These are phyloP conservation scores for Aphrophora alni DNA, from an alignment of 2,888 invertebrate genomes.

Conservation along the genomic window DNA sequence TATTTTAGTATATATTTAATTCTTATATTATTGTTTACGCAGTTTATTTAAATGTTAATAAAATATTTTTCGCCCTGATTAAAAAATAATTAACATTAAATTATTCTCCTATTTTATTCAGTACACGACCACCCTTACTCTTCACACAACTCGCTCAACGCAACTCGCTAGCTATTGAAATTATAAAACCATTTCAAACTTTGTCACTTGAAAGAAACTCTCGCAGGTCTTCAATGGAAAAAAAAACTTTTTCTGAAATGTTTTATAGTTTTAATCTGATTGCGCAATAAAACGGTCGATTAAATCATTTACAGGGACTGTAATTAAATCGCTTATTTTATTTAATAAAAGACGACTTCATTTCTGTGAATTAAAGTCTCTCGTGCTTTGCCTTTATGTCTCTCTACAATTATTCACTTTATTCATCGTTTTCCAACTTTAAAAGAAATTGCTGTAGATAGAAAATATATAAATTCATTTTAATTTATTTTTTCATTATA, in stretches of 20 bases:
- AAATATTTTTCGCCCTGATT: too few species aligned
- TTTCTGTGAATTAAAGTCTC: background rate
- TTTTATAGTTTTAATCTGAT: background rate
- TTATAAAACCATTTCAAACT: background rate
- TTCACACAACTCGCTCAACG: too few species aligned
- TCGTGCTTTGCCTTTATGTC: background rate
- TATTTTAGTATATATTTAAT: too few species aligned
- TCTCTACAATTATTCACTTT: background rate
- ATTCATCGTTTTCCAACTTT: background rate
- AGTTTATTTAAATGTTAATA: too few species aligned
- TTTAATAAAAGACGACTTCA: background rate
- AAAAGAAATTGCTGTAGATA: background rate
- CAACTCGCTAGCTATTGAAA: background rate
- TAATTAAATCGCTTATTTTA: background rate
- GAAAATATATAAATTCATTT: background rate
- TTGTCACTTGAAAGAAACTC: background rate
- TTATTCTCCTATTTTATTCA: too few species aligned
- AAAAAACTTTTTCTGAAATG: background rate
- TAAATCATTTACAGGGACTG: background rate
- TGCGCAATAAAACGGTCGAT: background rate
- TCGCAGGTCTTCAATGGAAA: background rate
- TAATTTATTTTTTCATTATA: background rate
- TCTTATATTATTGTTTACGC: too few species aligned
- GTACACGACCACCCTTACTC: too few species aligned
- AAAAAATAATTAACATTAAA: too few species aligned